Conservation (phyloP, 2,797 vertebrate species). For the Darevskia nairensis region DNA sequence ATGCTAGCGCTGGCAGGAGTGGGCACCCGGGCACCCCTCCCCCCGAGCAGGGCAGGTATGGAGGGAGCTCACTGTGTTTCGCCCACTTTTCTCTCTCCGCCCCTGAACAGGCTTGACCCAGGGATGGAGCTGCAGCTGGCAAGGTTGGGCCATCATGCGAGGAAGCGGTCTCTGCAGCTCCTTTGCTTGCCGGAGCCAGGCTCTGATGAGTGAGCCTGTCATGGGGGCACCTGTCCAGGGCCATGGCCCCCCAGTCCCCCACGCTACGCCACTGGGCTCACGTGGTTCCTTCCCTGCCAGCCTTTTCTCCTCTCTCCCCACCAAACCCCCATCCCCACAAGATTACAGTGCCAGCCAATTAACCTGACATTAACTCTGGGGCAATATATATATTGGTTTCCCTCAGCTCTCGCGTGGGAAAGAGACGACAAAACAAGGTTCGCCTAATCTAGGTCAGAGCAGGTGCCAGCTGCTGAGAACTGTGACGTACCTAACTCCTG, state of each 20-base stretch:
- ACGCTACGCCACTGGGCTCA: neutral
- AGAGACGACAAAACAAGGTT: neutral
- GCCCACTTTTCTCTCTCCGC: too few relatives aligned
- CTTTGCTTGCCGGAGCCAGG: too few relatives aligned
- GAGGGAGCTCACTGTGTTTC: too few relatives aligned
- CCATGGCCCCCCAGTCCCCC: too few relatives aligned
- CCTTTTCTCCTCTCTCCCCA: neutral
- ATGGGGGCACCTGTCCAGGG: too few relatives aligned
- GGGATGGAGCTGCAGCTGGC: too few relatives aligned
- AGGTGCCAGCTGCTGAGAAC: neutral
- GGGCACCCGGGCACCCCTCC: too few relatives aligned
- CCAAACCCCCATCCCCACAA: neutral
- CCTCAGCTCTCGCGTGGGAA: neutral
- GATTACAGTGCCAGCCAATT: neutral
- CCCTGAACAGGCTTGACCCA: too few relatives aligned
- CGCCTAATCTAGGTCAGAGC: neutral
- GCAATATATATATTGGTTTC: neutral
- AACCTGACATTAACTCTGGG: neutral
- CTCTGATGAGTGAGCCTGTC: too few relatives aligned
- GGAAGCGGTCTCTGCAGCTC: too few relatives aligned
- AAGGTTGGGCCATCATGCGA: fast-evolving
- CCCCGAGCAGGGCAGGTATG: too few relatives aligned
- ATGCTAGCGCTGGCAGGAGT: too few relatives aligned
- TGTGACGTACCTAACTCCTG: neutral
- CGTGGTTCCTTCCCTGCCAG: neutral